These are phyloP conservation scores for Cossypha heuglini DNA, from an alignment of 2,797 vertebrate genomes.

Conservation along the genomic window DNA sequence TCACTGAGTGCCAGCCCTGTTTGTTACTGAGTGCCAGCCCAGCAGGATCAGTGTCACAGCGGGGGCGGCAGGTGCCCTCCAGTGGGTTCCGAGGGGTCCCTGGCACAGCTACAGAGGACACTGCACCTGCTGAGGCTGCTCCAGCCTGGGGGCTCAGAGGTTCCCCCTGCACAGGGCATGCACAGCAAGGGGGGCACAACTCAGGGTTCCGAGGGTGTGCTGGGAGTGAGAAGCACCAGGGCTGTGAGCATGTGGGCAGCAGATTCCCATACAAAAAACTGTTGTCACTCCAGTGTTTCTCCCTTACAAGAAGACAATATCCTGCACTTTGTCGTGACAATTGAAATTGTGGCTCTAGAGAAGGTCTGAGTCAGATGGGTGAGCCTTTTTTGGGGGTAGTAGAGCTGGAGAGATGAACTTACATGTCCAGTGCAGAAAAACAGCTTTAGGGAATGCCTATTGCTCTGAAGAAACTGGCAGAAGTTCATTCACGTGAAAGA, in stretches of 20 bases:
- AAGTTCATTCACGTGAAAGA: background rate
- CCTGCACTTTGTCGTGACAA: background rate
- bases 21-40: background rate
- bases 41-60: background rate
- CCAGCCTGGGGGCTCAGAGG: background rate
- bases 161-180: accelerated
- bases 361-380: background rate
- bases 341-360: background rate
- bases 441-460: background rate
- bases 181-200: background rate
- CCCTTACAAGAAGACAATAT: background rate
- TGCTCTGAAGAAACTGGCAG: background rate
- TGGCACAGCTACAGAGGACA: background rate
- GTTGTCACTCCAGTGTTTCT: background rate
- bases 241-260: background rate
- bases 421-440: background rate
- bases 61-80: background rate
- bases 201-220: background rate
- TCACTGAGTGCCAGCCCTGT: background rate
- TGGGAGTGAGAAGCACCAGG: accelerated
- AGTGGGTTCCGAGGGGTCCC: background rate
- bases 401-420: background rate
- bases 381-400: background rate
- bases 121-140: background rate
- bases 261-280: background rate